A percentile compares a stretch with the other conserved stretches of the same genome.
Evolutionary conservation across 2,888 invertebrate genomes (phyloP).

Genomic region (Hyalella azteca): DNA sequence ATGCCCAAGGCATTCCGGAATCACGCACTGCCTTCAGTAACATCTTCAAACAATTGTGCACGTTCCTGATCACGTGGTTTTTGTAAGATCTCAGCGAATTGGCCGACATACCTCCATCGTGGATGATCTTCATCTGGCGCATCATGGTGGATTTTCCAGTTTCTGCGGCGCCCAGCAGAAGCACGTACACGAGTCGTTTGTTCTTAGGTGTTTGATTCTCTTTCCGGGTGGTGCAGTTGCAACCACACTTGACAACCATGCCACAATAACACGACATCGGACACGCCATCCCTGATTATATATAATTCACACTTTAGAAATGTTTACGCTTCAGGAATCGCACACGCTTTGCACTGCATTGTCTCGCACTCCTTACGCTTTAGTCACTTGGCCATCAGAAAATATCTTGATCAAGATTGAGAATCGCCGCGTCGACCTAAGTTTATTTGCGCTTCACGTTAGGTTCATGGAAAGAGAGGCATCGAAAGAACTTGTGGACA

Average conservation of each 20-base stretch:
- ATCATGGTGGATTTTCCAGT: slow-evolving; percentile 58
- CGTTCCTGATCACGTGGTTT: slow-evolving; percentile 55
- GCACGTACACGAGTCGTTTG: slow-evolving; percentile 49
- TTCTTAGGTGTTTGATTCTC: slow-evolving; percentile 34
- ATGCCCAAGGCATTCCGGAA: slow-evolving; percentile 48
- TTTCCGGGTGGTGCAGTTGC: slow-evolving; percentile 37
- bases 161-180: slow-evolving; percentile 56
- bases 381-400: slow-evolving; percentile 4
- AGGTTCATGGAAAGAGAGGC: background rate
- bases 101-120: slow-evolving; percentile 54
- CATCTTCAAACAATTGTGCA: slow-evolving; percentile 45
- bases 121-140: slow-evolving; percentile 58
- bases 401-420: background rate
- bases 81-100: slow-evolving; percentile 53
- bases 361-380: background rate
- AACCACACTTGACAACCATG: slow-evolving; percentile 50
- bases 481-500: background rate
- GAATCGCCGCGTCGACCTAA: background rate
- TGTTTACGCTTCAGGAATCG: background rate
- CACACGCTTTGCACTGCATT: background rate
- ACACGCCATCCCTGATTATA: slow-evolving; percentile 45
- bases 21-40: slow-evolving; percentile 47
- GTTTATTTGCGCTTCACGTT: background rate
- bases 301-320: background rate
- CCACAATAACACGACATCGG: slow-evolving; percentile 55